These are phyloP conservation scores for Plagodis pulveraria DNA, from an alignment of 2,888 invertebrate genomes.

Conservation along the genomic window DNA sequence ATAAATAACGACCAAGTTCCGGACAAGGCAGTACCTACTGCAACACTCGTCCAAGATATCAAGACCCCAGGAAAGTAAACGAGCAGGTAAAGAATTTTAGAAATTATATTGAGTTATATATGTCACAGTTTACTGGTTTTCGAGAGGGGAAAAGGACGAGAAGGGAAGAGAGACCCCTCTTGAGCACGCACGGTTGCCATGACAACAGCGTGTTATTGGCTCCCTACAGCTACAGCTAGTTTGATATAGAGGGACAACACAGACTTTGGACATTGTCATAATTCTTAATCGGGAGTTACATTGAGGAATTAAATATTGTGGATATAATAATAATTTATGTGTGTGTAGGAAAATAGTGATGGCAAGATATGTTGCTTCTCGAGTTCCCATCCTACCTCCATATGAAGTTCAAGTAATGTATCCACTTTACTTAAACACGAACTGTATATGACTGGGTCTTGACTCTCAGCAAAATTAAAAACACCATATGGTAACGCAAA, in stretches of 20 bases:
- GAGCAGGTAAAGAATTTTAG: slow-evolving; percentile 27
- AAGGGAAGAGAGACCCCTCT: slow-evolving; percentile 67
- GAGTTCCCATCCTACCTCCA: no score
- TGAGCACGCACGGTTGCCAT: slow-evolving; percentile 67
- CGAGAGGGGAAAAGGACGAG: slow-evolving; percentile 49
- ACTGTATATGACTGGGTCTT: no score
- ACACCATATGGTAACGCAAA: no score
- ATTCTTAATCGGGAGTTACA: background rate
- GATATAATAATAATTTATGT: no score
- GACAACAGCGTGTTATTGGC: slow-evolving; percentile 77
- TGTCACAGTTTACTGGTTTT: slow-evolving; percentile 69
- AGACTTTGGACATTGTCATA: slow-evolving; percentile 24
- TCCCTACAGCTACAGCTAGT: slow-evolving; percentile 72
- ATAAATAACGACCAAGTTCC: slow-evolving; percentile 35
- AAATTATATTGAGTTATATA: slow-evolving; percentile 49
- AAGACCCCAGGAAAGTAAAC: slow-evolving; percentile 17
- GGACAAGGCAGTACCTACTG: slow-evolving; percentile 18
- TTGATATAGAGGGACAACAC: slow-evolving; percentile 23
- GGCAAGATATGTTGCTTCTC: no score
- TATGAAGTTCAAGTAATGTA: no score
- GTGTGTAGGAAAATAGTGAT: no score
- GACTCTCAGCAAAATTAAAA: no score
- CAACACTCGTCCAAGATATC: slow-evolving; percentile 12
- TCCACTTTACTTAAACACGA: no score
- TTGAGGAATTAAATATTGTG: no score